These are phyloP conservation scores for Muricea muricata DNA, from an alignment of 92 coral and sea anemone species.

Conservation along the genomic window DNA sequence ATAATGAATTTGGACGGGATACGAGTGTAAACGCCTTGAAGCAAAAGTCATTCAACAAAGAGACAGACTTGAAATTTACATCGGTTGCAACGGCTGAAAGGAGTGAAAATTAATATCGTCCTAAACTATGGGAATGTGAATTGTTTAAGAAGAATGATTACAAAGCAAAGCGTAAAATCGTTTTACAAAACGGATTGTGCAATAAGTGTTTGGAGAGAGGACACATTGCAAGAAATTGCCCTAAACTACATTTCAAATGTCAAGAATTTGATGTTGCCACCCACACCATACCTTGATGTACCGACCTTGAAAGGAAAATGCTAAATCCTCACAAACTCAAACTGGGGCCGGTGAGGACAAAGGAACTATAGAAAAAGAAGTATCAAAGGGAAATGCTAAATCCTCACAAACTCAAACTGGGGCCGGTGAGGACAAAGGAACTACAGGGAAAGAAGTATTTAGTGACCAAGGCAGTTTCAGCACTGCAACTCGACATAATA, in stretches of 20 bases:
- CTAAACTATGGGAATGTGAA: conserved; percentile 68
- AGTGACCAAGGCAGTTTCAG: not conserved
- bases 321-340: conserved; percentile 4
- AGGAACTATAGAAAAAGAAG: not conserved
- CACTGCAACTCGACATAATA: conserved; percentile 64
- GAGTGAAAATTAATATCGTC: not conserved
- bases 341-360: conserved; percentile 21
- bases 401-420: conserved; percentile 26
- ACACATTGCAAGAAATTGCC: not conserved
- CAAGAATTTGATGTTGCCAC: not conserved
- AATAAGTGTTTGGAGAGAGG: conserved; percentile 13
- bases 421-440: not conserved
- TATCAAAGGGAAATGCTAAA: not conserved
- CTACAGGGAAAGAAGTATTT: not conserved
- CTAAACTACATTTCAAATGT: not conserved
- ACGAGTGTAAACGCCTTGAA: not conserved
- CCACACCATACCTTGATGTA: not conserved
- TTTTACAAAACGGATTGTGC: conserved; percentile 58
- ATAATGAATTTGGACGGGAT: conserved; percentile 20
- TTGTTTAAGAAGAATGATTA: conserved; percentile 48
- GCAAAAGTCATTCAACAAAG: not conserved
- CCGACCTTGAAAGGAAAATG: not conserved
- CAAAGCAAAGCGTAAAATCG: conserved; percentile 44
- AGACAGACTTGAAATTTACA: not conserved
- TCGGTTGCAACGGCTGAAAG: not conserved